Conservation (phyloP, 53 echinoderm and acorn worm genomes). For the Holothuria scabra region DNA sequence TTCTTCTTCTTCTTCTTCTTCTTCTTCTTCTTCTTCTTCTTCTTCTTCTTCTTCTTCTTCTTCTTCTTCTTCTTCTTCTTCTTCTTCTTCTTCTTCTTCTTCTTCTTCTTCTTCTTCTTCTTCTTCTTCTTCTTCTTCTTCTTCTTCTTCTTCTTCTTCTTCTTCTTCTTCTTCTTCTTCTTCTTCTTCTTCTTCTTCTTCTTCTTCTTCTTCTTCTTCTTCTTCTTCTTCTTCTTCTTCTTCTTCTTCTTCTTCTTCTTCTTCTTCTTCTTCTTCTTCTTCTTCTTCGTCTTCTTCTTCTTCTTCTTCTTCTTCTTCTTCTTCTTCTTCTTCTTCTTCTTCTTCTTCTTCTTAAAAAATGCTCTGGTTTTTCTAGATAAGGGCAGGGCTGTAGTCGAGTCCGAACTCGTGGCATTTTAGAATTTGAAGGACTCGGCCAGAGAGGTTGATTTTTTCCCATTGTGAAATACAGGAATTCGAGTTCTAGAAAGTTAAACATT, state of each 20-base stretch:
- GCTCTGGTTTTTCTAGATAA: not conserved
- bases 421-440: too few species aligned
- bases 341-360: not conserved
- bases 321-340: conserved; percentile 2
- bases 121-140: too few species aligned
- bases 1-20: not conserved
- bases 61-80: not conserved
- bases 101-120: too few species aligned
- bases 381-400: too few species aligned
- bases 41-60: not conserved
- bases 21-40: conserved; percentile 2
- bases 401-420: too few species aligned
- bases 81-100: too few species aligned
- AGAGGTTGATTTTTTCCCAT: too few species aligned
- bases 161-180: not conserved
- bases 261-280: conserved; percentile 2
- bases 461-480: too few species aligned
- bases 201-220: conserved; percentile 2
- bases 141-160: not conserved
- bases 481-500: too few species aligned
- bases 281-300: not conserved
- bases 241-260: not conserved
- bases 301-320: not conserved
- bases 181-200: not conserved
- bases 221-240: not conserved